Percentiles rank a stretch among this genome's conserved stretches.
Conservation (phyloP, 2,113 vertebrate species). For the Entosphenus tridentatus region DNA sequence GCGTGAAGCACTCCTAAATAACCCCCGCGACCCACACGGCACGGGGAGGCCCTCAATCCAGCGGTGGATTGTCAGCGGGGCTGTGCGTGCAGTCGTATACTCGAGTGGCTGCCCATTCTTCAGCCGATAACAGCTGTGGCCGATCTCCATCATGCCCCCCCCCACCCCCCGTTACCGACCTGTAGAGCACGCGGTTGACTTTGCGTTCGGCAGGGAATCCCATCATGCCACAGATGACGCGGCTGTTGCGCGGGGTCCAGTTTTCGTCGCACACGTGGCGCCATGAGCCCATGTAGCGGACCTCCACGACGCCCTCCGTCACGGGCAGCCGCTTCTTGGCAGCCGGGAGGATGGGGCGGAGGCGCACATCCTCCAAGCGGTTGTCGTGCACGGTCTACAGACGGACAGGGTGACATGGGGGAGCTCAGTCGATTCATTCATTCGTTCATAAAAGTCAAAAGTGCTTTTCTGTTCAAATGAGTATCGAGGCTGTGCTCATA, state of each 20-base stretch:
- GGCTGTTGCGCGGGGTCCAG: slow-evolving; percentile 56
- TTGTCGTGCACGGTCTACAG: slow-evolving; percentile 28
- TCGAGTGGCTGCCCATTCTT: background rate
- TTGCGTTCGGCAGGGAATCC: slow-evolving; percentile 69
- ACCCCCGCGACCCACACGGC: too few species aligned
- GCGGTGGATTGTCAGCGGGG: too few species aligned
- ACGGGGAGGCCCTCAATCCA: too few species aligned
- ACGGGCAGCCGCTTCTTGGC: slow-evolving; percentile 33
- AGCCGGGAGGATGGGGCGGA: slow-evolving; percentile 30
- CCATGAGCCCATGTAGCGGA: slow-evolving; percentile 48
- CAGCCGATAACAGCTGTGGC: fast-evolving
- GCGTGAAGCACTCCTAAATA: too few species aligned
- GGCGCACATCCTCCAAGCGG: slow-evolving; percentile 54
- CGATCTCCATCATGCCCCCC: fast-evolving
- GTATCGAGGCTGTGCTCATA: too few species aligned
- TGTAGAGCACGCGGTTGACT: slow-evolving; percentile 80
- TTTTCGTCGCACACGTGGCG: slow-evolving; percentile 54
- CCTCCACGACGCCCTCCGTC: slow-evolving; percentile 60
- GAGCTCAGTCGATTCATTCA: background rate
- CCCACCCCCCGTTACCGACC: slow-evolving; percentile 26
- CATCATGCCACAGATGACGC: slow-evolving; percentile 70
- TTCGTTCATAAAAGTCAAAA: too few species aligned
- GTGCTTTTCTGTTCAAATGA: too few species aligned
- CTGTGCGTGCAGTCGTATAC: too few species aligned
- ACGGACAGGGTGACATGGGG: background rate